These are phyloP conservation scores for Sturmia bella DNA, from an alignment of 2,888 invertebrate genomes.

Conservation along the genomic window DNA sequence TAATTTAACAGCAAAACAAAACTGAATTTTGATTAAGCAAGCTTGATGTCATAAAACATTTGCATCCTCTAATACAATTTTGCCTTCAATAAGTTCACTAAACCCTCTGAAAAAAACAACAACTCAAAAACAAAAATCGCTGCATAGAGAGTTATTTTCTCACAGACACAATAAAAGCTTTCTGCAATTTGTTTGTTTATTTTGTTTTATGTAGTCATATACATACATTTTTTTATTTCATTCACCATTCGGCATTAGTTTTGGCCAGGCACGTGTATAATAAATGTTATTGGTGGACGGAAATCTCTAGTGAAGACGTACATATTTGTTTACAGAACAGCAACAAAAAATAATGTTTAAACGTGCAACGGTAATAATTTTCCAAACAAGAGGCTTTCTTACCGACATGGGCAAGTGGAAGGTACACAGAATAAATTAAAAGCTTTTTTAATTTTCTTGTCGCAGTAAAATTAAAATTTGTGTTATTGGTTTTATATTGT, in stretches of 20 bases:
- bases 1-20: too few relatives aligned
- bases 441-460: not conserved
- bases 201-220: not conserved
- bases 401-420: constrained; percentile 27
- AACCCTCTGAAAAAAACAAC: constrained; percentile 48
- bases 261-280: constrained; percentile 5
- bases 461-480: not conserved
- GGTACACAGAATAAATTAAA: constrained; percentile 36
- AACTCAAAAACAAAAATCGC: constrained; percentile 45
- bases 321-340: not conserved
- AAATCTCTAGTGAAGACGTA: not conserved
- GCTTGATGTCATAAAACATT: not conserved
- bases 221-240: constrained; percentile 6
- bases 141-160: constrained; percentile 19
- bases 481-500: constrained; percentile 6
- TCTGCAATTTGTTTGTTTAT: constrained; percentile 3
- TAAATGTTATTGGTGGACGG: constrained; percentile 19
- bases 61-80: constrained; percentile 9
- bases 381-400: constrained; percentile 45
- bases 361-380: constrained; percentile 27
- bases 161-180: constrained; percentile 33
- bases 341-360: constrained; percentile 48
- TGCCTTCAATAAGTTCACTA: constrained; percentile 49
- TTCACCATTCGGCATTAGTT: constrained; percentile 43
- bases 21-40: too few relatives aligned